Percentiles rank a stretch among this genome's conserved stretches.
These are phyloP conservation scores for Podotricha telesiphe DNA, from an alignment of 2,888 invertebrate genomes.

Conservation along the genomic window DNA sequence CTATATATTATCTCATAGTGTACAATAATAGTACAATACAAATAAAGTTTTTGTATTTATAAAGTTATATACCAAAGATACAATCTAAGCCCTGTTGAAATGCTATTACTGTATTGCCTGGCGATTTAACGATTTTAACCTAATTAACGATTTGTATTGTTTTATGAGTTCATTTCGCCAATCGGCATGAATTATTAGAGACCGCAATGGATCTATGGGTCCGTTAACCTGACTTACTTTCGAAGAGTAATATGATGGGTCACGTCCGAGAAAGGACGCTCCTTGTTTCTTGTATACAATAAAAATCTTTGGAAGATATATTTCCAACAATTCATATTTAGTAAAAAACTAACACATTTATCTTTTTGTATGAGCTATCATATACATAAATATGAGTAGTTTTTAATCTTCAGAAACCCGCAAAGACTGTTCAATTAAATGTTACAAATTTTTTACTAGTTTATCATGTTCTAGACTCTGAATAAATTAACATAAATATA, in stretches of 20 bases:
- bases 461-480: too few relatives aligned
- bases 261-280: slow-evolving; percentile 21
- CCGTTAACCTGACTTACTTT: slow-evolving; percentile 41
- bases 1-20: too few relatives aligned
- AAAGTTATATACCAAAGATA: too few relatives aligned
- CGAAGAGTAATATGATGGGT: slow-evolving; percentile 27
- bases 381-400: not conserved
- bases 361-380: not conserved
- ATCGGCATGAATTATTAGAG: slow-evolving; percentile 40
- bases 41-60: too few relatives aligned
- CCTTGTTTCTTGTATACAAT: slow-evolving; percentile 17
- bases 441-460: too few relatives aligned
- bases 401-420: not conserved
- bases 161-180: slow-evolving; percentile 53
- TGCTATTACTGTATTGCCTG: not conserved
- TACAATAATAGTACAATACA: too few relatives aligned
- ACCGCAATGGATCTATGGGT: slow-evolving; percentile 40
- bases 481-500: too few relatives aligned
- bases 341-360: not conserved
- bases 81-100: not conserved
- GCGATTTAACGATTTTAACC: slow-evolving; percentile 57
- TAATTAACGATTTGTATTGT: slow-evolving; percentile 63
- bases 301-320: not conserved
- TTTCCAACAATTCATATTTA: not conserved
- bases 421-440: not conserved